Conservation (phyloP, 2,888 invertebrate species). For the Sycophila texana region DNA sequence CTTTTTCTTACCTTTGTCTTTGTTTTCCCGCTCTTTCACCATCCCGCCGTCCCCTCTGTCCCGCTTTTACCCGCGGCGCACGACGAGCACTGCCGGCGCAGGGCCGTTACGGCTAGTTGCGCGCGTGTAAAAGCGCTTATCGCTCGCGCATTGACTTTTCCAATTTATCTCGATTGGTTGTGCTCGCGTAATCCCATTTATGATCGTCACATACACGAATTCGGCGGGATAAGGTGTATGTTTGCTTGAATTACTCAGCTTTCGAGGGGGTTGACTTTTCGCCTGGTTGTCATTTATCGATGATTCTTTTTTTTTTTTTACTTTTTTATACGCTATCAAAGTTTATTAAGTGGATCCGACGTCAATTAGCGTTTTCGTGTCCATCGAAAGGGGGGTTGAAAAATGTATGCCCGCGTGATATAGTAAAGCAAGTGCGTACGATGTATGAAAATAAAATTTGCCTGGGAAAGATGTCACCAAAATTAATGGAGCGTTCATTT, state of each 20-base stretch:
- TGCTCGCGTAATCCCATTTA: conserved; percentile 23
- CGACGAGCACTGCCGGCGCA: not conserved
- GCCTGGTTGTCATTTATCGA: not conserved
- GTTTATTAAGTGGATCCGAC: too few relatives aligned
- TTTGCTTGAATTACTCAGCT: conserved; percentile 25
- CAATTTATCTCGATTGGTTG: conserved; percentile 41
- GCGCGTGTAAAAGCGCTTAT: conserved; percentile 20
- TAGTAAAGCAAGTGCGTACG: not conserved
- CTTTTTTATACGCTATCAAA: not conserved
- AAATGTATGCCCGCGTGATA: not conserved
- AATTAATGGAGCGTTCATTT: too few relatives aligned
- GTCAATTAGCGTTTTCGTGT: not conserved
- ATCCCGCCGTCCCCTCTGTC: not conserved
- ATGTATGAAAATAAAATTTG: too few relatives aligned
- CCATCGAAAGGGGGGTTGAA: not conserved
- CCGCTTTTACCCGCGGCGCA: not conserved
- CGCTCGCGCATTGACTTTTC: not conserved
- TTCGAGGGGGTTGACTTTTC: not conserved
- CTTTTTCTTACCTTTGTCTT: conserved; percentile 66
- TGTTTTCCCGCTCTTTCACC: conserved; percentile 31
- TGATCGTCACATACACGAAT: not conserved
- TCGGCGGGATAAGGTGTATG: not conserved
- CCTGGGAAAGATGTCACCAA: too few relatives aligned
- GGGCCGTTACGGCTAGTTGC: conserved; percentile 24
- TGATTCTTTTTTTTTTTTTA: not conserved